Base-by-base conservation (phyloP, 2,888 invertebrate species). In the Macaria notata region DNA sequence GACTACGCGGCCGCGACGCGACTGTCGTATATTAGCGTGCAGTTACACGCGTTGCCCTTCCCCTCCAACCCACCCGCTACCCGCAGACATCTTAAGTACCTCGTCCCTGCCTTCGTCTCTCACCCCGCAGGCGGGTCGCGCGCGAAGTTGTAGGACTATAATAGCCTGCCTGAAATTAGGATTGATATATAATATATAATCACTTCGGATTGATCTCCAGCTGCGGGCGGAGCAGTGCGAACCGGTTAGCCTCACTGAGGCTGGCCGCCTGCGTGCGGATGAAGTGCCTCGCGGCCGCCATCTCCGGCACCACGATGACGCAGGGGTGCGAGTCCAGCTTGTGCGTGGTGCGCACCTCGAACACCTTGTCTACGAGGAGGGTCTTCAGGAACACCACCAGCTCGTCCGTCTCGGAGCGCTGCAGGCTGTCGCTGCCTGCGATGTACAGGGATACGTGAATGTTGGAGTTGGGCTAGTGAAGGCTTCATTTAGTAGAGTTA, bases 241-340 rank as follows among this genome's bases (percentile, higher is more conserved):
- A 97, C 73, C 97, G 93, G 78, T 96, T 95, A 72, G 98, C 97
- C 71, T 98, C 97, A 0, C 95, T 94, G 54, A 97, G 82, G 71
- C 94, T 94, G 68, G 95, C 95, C 52, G 97, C 95, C 73, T 98
- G 97, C 0, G 98, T 98, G 54, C 97, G 94, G 54, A 99, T 94
- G 76, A 99, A 98, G 84, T 99, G 98, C 46, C 99, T 92, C 0
- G 99, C 98, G 1, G 98, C 96, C 0, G 97, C 98, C 98, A 99
- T 98, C 87, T 99, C 98, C 68, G 96, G 97, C 0, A 99, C 98
- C 0, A 98, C 98, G 3, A 99, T 94, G 0, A 98, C 96, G 80
- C 98, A 99, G 0, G 99, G 99, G 88, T 99, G 98, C 1, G 94
- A 93, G 70, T 97, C 97, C 44, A 99, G 90, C 55, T 96, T 94